Conservation (phyloP, 2,797 vertebrate species). For the Sebastes jordani region DNA sequence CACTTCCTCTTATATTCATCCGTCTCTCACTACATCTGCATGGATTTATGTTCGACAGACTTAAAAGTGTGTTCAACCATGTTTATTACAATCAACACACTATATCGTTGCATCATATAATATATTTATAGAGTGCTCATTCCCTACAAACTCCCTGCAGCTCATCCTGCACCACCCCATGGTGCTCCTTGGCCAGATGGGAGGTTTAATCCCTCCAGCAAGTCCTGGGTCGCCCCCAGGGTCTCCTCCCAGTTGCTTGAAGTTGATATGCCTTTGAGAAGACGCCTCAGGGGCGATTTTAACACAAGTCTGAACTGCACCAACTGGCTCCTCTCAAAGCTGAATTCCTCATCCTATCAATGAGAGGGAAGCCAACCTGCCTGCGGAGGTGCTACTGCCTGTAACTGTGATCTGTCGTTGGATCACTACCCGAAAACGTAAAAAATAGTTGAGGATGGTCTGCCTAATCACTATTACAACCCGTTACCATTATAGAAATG, state of each 20-base stretch:
- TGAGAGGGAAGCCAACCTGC: slow-evolving; percentile 13
- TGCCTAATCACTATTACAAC: background rate
- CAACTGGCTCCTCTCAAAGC: slow-evolving; percentile 17
- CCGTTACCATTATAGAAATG: background rate
- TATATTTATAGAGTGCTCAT: slow-evolving; percentile 31
- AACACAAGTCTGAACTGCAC: slow-evolving; percentile 27
- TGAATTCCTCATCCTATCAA: slow-evolving; percentile 1
- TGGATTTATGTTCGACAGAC: slow-evolving; percentile 31
- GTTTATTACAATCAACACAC: slow-evolving; percentile 41
- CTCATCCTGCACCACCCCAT: background rate
- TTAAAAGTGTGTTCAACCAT: slow-evolving; percentile 12
- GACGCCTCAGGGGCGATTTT: slow-evolving; percentile 41
- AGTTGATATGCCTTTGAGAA: slow-evolving; percentile 25
- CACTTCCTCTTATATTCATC: slow-evolving; percentile 34
- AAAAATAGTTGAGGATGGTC: background rate
- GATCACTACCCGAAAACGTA: background rate
- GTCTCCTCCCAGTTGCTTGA: slow-evolving; percentile 32
- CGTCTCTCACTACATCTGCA: slow-evolving; percentile 9
- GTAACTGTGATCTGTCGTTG: slow-evolving; percentile 5
- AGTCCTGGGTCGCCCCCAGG: slow-evolving; percentile 30
- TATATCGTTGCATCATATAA: slow-evolving; percentile 33
- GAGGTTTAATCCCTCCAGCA: slow-evolving; percentile 40
- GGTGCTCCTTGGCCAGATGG: slow-evolving; percentile 30
- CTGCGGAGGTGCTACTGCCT: background rate
- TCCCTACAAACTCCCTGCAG: slow-evolving; percentile 5